Base-by-base conservation (phyloP, 1,140 invertebrate genomes). In the Panulirus ornatus region DNA sequence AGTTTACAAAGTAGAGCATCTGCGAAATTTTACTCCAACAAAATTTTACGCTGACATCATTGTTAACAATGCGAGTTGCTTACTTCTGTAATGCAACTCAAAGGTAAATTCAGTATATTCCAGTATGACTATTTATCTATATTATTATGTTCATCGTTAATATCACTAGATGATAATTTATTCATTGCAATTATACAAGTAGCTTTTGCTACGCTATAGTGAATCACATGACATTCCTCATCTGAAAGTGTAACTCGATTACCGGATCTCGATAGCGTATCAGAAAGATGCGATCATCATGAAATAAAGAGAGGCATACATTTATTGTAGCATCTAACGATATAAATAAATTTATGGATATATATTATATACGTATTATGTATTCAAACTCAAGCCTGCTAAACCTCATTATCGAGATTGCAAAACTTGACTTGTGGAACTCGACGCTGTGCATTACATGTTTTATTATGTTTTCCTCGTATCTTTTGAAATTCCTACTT, bases 31-130 rank as follows among this genome's bases (percentile, higher is more conserved):
- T 86, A 38, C 5, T 76, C 30, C 84, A 40, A 40, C 73, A 40
- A 86, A 86, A 86, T 16, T 9, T n/a, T 19, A 36, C 71, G 34
- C 84, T 86, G 84, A 78, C 84, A 86, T 86, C 84, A 86, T 73
- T 71, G 58, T 86, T 86, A 86, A 86, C 84, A 86, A 86, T 76
- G 84, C 38, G 71, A 86, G 84, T 86, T 86, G 84, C 84, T 86
- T 76, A 86, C 84, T 86, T 86, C 58, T 86, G 78, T 85, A 85
- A 85, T 85, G 34, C 63, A 75, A 27, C 42, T 27, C 19, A 75
- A 36, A 34, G 42, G 42, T 76, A 40, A 58, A 76, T 70, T 38
- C 40, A 66, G 66, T 47, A 40, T 16, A 40, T 22, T 34, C 30
- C 34, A 14, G 40, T 76, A 30, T 76, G 40, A 38, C 42, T 11